Evolutionary conservation across 1,140 invertebrate species (phyloP), one percentile per base, ranked within the genome.

Genomic region (Drosophila kohkoa): DNA sequence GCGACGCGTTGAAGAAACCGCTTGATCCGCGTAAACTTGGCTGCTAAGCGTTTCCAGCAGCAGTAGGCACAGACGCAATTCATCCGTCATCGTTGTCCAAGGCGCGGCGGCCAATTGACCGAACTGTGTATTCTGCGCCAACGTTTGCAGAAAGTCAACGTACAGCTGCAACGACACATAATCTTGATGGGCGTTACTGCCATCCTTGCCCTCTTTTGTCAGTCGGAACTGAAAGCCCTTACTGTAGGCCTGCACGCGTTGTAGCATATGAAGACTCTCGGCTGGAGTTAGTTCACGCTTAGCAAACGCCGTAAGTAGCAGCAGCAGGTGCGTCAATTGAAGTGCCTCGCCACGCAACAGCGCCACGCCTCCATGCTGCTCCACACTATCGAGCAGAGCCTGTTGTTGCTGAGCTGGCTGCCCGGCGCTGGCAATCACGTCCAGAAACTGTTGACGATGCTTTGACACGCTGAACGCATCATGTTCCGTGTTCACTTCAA

Each of bases 271-370:
- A 5, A 86, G 32, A 30, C 78, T 78, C 11, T 92, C 88, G 0
- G 41, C 5, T 0, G 82, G 52, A 1, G 13, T 55, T 0, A 81
- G 55, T 0, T 69, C 49, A 5, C 75, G 57, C 20, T 80, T 83
- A 0, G 91, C 52, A 28, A 71, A 92, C 2, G 85, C 91, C 0
- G 91, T 92, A 5, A 92, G 64, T n/a, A 92, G 60, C 2, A 92
- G 30, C 1, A 92, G 52, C 6, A 92, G 54, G n/a, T 92, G 85
- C 1, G 88, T 81, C 2, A 92, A 45, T 15, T 85, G 77, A 3
- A 75, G 43, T 5, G 83, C 72, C 28, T 78, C 70, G 20, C 46
- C 51, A 16, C 63, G 75, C 5, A 92, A 32, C 13, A 70, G 83
- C 1, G 5, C 25, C 0, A 66, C 52, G 8, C 89, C 91, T 0